Base-by-base conservation (phyloP, 1,140 invertebrate species). In the Trachymyrmex septentrionalis region DNA sequence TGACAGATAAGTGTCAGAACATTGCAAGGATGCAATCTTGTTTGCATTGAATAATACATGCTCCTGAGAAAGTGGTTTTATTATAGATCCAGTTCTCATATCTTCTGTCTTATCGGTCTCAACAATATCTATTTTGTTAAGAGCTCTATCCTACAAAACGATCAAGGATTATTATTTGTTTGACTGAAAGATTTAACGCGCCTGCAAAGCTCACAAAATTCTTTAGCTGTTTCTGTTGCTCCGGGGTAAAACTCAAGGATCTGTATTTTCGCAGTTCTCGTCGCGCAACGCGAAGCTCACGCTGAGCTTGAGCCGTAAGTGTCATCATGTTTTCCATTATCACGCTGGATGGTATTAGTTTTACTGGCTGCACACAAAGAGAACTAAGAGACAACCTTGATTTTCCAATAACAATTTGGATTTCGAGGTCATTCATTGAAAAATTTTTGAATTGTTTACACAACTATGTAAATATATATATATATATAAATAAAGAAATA, bases 191-290 rank as follows among this genome's bases (percentile, higher is more conserved):
- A 16, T 21, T 30, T 76, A 84, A 67, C 5, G 48, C 34, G 3
- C n/a, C 59, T 12, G 19, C 16, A 2, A 69, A 48, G 78, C 86
- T 92, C 67, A 92, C 92, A 1, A 87, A 19, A 85, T 73, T 72
- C 64, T 75, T 14, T 50, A 94, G 73, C 44, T 92, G 66, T 53
- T 88, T 59, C 72, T 90, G 44, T 77, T 94, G 93, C 48, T 93
- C 88, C 1, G 88, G 44, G 4, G 91, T 93, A 7, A 94, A 88
- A 44, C 88, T 76, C 7, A 94, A 86, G 14, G 73, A 73, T 84
- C 91, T 93, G 67, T 94, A 94, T 34, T 88, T 91, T 27, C 89
- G 69, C 3, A 94, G 69, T 59, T 94, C 92, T 5, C 34, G 81
- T 63, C 87, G 84, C 10, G 84, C 69, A 0, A 57, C 16, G 6